Percentiles rank a stretch among this genome's conserved stretches.
Evolutionary conservation across 2,888 invertebrate genomes (phyloP).

Genomic region (Pterostichus madidus): DNA sequence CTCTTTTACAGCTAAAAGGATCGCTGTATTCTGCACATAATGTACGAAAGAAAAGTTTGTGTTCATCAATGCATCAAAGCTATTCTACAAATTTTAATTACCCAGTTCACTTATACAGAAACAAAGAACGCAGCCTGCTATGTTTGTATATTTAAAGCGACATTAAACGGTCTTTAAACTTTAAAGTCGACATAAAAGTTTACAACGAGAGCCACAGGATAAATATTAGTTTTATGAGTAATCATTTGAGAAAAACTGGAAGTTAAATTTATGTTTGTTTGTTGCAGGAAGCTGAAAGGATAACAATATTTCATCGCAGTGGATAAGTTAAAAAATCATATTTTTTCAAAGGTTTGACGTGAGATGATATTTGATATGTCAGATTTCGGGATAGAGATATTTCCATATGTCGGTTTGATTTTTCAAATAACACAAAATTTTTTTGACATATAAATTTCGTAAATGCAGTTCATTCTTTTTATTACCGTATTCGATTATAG

Average conservation of each 20-base stretch:
- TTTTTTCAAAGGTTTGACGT: too few relatives aligned
- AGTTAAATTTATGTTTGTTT: not conserved
- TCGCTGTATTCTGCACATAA: too few relatives aligned
- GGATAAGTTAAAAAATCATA: too few relatives aligned
- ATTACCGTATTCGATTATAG: too few relatives aligned
- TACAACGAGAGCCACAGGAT: not conserved
- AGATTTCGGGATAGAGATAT: too few relatives aligned
- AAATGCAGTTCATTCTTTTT: too few relatives aligned
- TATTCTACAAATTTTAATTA: constrained; percentile 8
- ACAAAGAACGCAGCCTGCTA: not conserved
- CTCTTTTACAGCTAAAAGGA: not conserved
- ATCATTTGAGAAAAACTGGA: too few relatives aligned
- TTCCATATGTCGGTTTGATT: too few relatives aligned
- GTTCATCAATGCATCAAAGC: constrained; percentile 6
- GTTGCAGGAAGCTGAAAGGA: not conserved
- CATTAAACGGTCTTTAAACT: constrained; percentile 22
- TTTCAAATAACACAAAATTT: too few relatives aligned
- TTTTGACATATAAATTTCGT: too few relatives aligned
- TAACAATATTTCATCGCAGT: not conserved
- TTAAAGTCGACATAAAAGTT: constrained; percentile 21
- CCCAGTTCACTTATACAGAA: not conserved
- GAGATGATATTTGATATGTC: too few relatives aligned
- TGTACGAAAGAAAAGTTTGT: too few relatives aligned
- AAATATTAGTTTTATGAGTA: not conserved
- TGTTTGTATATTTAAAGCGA: not conserved